Conservation (phyloP, 2,888 invertebrate species). For the Campoletis raptor region DNA sequence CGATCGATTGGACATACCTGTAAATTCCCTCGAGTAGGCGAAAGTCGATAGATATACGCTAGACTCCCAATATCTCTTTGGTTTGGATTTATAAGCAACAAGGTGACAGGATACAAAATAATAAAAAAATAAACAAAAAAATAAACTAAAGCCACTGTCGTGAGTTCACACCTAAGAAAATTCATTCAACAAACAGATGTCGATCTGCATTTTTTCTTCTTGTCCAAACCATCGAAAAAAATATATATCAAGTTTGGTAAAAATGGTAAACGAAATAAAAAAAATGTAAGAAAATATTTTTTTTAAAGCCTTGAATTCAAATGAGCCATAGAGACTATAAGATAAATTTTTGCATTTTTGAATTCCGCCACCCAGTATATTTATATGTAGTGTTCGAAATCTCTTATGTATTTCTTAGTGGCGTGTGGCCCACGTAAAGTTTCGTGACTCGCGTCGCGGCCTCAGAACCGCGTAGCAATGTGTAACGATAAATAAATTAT, state of each 20-base stretch:
- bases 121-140: constrained; percentile 14
- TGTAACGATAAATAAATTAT: constrained; percentile 77
- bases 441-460: constrained; percentile 44
- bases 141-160: constrained; percentile 29
- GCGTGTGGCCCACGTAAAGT: constrained; percentile 60
- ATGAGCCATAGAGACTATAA: neutral
- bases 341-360: neutral
- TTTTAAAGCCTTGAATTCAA: neutral
- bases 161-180: constrained; percentile 30
- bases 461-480: constrained; percentile 36
- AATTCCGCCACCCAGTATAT: neutral
- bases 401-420: constrained; percentile 40
- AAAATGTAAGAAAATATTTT: neutral
- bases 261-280: neutral
- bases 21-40: constrained; percentile 60
- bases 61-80: constrained; percentile 45
- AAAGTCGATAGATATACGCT: constrained; percentile 33
- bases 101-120: constrained; percentile 3
- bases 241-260: too few species aligned
- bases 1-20: constrained; percentile 38
- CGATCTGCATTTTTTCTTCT: neutral
- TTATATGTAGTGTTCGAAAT: neutral
- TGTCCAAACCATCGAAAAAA: neutral
- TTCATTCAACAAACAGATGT: constrained; percentile 5
- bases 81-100: constrained; percentile 27